Evolutionary conservation across 2,888 invertebrate genomes (phyloP).

Genomic region (Xanthorhoe spadicearia): DNA sequence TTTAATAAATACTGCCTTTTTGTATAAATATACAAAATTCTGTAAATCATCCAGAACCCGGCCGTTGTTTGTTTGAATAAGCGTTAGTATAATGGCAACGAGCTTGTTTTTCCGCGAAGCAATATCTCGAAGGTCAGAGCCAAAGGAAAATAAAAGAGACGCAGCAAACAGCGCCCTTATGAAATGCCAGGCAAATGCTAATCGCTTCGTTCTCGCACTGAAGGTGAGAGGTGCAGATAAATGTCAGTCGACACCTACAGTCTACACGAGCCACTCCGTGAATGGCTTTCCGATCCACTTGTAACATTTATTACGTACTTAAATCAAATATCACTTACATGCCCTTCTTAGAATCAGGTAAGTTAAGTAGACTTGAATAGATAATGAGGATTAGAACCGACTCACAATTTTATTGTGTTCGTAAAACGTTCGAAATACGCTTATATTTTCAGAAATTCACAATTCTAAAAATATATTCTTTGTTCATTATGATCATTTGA

Average conservation of each 20-base stretch:
- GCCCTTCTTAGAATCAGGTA: neutral
- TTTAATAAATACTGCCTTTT: neutral
- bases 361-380: neutral
- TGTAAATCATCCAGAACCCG: neutral
- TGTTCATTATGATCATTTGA: too few species aligned
- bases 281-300: neutral
- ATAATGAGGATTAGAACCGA: too few species aligned
- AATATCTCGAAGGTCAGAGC: slow-evolving; percentile 29
- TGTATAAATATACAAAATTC: neutral
- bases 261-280: neutral
- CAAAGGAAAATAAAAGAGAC: slow-evolving; percentile 26
- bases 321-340: neutral
- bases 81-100: slow-evolving; percentile 6
- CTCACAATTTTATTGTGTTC: too few species aligned
- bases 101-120: slow-evolving; percentile 12
- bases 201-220: slow-evolving; percentile 69
- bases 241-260: slow-evolving; percentile 46
- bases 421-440: too few species aligned
- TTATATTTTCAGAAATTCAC: too few species aligned
- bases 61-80: neutral
- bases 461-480: too few species aligned
- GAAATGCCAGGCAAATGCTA: slow-evolving; percentile 81
- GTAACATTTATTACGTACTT: neutral
- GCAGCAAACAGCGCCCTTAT: slow-evolving; percentile 25
- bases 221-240: slow-evolving; percentile 65